A percentile compares a stretch with the other conserved stretches of the same genome.
Conservation (phyloP, 1,140 invertebrate species). For the Dreissena rostriformis region DNA sequence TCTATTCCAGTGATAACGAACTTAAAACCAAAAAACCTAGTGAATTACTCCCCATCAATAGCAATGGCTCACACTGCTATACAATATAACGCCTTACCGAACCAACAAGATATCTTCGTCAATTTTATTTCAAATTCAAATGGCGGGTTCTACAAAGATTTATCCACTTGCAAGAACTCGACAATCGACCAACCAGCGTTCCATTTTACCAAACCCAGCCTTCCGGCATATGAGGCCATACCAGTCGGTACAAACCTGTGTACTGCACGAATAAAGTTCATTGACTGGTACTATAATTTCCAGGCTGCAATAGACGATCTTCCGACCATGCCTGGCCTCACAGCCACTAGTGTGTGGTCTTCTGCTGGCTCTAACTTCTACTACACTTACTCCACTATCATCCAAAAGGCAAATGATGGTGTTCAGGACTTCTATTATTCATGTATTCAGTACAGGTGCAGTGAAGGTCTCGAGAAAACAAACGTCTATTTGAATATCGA, state of each 20-base stretch:
- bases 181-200: not conserved
- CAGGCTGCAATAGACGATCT: not conserved
- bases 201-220: conserved; percentile 15
- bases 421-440: not conserved
- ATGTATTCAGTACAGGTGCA: conserved; percentile 30
- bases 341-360: conserved; percentile 15
- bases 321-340: not conserved
- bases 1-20: not conserved
- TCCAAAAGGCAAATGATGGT: not conserved
- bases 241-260: conserved; percentile 18
- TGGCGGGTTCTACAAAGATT: conserved; percentile 17
- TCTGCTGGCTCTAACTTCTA: not conserved
- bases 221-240: not conserved
- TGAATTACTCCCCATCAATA: conserved; percentile 2
- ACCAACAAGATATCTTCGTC: conserved; percentile 8
- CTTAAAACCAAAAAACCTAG: conserved; percentile 11
- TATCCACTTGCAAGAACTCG: conserved; percentile 5
- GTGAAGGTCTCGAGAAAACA: conserved; percentile 7
- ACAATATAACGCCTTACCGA: conserved; percentile 5
- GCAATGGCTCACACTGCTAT: not conserved
- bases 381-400: not conserved
- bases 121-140: conserved; percentile 3
- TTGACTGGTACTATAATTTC: not conserved
- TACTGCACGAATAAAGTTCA: conserved; percentile 20
- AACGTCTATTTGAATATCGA: conserved; percentile 21